Evolutionary conservation across 2,113 vertebrate genomes (phyloP).

Genomic region (Athene noctua): DNA sequence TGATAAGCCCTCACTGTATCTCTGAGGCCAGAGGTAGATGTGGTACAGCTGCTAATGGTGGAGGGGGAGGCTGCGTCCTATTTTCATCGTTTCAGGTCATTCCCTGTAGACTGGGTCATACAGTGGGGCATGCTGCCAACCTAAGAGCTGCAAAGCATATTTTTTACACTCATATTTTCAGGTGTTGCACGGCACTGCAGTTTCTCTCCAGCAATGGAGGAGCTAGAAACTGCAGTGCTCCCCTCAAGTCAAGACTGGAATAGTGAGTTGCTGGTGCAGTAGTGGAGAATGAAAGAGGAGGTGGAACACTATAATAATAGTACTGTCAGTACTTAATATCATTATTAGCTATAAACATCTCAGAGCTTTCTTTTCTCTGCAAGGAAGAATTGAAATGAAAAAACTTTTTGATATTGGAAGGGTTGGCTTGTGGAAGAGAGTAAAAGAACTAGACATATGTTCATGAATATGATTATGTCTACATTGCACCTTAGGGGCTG

Average conservation of each 20-base stretch:
- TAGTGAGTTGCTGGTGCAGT: not conserved
- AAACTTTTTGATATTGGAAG: not conserved
- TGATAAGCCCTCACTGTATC: not conserved
- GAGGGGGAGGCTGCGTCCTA: not conserved
- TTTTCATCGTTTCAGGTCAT: not conserved
- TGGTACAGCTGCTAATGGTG: not conserved
- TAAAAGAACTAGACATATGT: not conserved
- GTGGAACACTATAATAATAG: not conserved
- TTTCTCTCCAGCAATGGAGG: not conserved
- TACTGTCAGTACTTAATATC: not conserved
- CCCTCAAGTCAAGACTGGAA: not conserved
- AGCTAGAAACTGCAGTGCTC: not conserved
- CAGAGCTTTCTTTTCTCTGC: not conserved
- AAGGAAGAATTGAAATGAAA: not conserved
- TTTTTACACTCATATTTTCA: not conserved
- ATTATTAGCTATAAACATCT: not conserved
- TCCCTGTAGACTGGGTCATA: slow-evolving; percentile 4
- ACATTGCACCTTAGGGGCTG: not conserved
- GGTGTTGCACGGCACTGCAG: slow-evolving; percentile 6
- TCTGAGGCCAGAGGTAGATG: not conserved
- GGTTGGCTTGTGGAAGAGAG: not conserved
- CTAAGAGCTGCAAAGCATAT: not conserved
- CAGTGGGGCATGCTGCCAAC: not conserved
- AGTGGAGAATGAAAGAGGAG: not conserved
- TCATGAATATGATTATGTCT: not conserved